A percentile compares a stretch with the other conserved stretches of the same genome.
phyloP scores from a whole-genome alignment of 2,888 invertebrate genomes.

The Tenthredo distinguenda region DNA sequence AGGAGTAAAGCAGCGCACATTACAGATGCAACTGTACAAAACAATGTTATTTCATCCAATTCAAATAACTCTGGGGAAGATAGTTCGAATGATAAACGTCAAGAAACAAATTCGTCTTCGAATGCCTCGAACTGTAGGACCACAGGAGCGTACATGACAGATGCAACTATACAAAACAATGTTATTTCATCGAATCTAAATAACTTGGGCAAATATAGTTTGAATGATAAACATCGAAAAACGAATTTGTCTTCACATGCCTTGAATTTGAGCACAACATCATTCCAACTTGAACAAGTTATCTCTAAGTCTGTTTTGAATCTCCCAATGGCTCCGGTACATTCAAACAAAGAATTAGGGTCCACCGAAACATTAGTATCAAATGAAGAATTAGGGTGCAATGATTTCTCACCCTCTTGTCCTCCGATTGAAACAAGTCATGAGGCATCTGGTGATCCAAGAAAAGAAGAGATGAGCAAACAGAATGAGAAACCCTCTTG shows the following conservation, averaged over 20 bases:
- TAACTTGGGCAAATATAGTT: not conserved
- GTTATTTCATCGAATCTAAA: not conserved
- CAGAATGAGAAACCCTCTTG: not conserved
- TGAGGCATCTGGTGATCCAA: not conserved
- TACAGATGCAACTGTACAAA: not conserved
- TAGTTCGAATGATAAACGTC: not conserved
- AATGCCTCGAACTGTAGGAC: not conserved
- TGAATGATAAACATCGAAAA: not conserved
- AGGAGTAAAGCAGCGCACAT: not conserved
- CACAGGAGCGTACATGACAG: not conserved
- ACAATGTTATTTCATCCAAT: not conserved
- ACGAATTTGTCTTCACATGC: not conserved
- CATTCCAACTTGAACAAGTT: not conserved
- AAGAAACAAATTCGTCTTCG: not conserved
- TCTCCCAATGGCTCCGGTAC: not conserved
- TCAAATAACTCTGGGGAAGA: not conserved
- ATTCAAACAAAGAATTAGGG: not conserved
- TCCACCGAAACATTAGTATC: not conserved
- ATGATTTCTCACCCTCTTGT: not conserved
- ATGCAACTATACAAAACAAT: not conserved
- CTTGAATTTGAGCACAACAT: not conserved
- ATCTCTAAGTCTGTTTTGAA: not conserved
- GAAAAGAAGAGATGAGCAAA: not conserved
- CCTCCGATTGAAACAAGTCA: not conserved
- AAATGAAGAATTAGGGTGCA: not conserved